Conservation (phyloP, 2,113 vertebrate genomes). For the Martes martes region DNA sequence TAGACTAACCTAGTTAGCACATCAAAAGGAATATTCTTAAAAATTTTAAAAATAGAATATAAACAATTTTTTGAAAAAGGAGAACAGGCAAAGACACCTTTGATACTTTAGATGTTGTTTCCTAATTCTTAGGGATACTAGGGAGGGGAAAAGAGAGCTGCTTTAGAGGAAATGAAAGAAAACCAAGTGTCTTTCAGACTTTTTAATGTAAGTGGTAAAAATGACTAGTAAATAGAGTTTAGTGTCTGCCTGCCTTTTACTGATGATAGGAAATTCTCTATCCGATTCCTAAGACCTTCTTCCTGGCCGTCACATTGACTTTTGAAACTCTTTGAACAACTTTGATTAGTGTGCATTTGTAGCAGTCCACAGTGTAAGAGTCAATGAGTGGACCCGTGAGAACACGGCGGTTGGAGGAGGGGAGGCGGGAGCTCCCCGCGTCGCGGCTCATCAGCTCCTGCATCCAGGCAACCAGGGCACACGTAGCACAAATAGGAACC, state of each 20-base stretch:
- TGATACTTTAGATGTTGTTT: background rate
- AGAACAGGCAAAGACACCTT: background rate
- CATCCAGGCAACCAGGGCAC: fast-evolving
- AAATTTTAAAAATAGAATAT: background rate
- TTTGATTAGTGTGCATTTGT: background rate
- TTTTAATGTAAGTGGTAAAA: background rate
- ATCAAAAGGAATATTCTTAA: conserved; percentile 14
- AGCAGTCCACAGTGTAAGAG: background rate
- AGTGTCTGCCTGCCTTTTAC: background rate
- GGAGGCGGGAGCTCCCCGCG: background rate
- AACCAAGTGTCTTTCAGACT: background rate
- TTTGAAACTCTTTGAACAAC: background rate
- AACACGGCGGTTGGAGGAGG: no score
- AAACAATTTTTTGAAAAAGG: background rate
- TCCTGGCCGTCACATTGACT: background rate
- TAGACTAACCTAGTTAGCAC: conserved; percentile 12
- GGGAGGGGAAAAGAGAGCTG: background rate
- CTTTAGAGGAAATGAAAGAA: background rate
- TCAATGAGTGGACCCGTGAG: background rate
- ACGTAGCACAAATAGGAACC: background rate
- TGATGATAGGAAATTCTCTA: background rate
- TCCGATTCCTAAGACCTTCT: background rate
- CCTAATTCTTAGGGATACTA: background rate
- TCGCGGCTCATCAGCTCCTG: background rate
- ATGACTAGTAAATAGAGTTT: background rate